These are phyloP conservation scores for Aeoliscus strigatus DNA, from an alignment of 2,797 vertebrate species.

Conservation along the genomic window DNA sequence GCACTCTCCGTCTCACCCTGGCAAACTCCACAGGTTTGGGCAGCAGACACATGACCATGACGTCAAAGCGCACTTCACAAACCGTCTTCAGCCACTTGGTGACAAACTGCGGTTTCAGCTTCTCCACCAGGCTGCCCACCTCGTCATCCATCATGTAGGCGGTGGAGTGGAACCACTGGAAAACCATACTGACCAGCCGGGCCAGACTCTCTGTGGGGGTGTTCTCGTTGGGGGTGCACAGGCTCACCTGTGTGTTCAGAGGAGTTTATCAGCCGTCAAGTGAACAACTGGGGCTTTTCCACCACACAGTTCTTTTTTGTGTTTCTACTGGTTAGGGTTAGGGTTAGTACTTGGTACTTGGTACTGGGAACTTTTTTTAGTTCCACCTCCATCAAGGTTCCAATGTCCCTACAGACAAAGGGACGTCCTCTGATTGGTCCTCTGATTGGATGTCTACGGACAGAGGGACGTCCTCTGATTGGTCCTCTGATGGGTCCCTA, in stretches of 20 bases:
- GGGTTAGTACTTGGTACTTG: too few species aligned
- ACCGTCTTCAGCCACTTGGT: conserved; percentile 99
- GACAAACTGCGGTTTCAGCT: conserved; percentile 98
- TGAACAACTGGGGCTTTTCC: too few species aligned
- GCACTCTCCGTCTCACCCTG: too few species aligned
- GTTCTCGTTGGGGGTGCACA: conserved; percentile 97
- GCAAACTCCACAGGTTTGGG: conserved; percentile 99
- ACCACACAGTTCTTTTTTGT: too few species aligned
- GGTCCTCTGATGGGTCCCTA: too few species aligned
- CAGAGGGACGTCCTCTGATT: too few species aligned
- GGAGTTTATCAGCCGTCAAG: conserved; percentile 17
- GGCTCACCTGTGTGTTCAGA: conserved; percentile 81
- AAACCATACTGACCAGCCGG: conserved; percentile 97
- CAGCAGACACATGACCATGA: conserved; percentile 99
- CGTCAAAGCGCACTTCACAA: conserved; percentile 95
- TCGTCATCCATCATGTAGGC: conserved; percentile 99
- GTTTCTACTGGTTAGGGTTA: too few species aligned
- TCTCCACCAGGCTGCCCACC: conserved; percentile 97
- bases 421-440: too few species aligned
- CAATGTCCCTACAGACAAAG: too few species aligned
- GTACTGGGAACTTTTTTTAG: too few species aligned
- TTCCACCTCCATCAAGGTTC: too few species aligned
- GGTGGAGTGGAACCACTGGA: conserved; percentile 99
- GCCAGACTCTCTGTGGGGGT: conserved; percentile 96
- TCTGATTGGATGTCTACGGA: too few species aligned